Base-by-base conservation (phyloP, 2,888 invertebrate genomes). In the Arge pagana region DNA sequence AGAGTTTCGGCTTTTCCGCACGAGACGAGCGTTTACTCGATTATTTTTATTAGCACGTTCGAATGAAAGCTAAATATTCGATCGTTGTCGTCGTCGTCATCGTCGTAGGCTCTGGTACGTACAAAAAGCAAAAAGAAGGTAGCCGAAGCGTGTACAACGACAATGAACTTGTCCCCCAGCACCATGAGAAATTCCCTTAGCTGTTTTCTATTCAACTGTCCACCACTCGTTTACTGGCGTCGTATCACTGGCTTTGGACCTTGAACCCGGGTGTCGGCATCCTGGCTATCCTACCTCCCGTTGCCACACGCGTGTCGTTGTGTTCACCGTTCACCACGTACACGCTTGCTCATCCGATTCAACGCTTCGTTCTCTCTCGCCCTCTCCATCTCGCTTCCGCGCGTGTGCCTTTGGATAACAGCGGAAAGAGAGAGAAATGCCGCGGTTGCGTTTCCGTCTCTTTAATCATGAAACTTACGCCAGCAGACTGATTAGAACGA, bases 171-270 rank as follows among this genome's bases (percentile, higher is more conserved):
- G 61, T 53, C 66, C 57, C 53, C 48, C 60, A 67, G 64, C 66
- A 61, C 48, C 64, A 65, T 68, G 71, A 60, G 70, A 71, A 70
- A 61, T 56, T 71, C 70, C 60, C 71, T 69, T 62, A 62, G 50
- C 55, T 57, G 52, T 64, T 65, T 66, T 68, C 31, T 33, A 45
- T 45, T 33, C 45, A 45, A 45, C 31, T 23, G 45, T 33, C 45
- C 45, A 33, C 15, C 45, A 24, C n/a, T n/a, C 33, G 23, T 45
- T 33, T n/a, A 23, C 21, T 31, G n/a, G n/a, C 45, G 21, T 45
- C 45, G 45, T 45, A 45, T 33, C 45, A 45, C 45, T 33, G 45
- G 24, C 33, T 45, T 45, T 15, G 24, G 45, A 33, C 45, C 45
- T 45, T 45, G 45, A 45, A 24, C 33, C 33, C 33, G 13, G 15